Evolutionary conservation across 2,888 invertebrate species (phyloP).

Genomic region (Mallateleia sp.): DNA sequence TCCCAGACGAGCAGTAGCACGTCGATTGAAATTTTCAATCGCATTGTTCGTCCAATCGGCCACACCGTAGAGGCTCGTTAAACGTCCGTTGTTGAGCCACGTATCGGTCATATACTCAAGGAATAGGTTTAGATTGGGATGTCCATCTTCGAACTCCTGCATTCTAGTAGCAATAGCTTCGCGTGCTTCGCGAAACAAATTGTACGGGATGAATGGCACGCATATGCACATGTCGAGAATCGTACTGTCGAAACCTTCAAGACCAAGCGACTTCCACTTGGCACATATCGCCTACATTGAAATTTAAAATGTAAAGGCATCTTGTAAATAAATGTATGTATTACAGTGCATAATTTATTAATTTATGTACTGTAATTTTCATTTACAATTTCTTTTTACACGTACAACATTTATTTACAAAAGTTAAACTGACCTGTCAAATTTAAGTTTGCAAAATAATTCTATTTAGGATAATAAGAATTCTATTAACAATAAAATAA

Average conservation of each 20-base stretch:
- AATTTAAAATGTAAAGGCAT: no score
- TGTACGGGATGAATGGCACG: neutral
- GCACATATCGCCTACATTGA: no score
- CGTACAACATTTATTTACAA: no score
- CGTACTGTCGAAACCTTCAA: neutral
- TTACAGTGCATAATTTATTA: no score
- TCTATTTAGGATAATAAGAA: no score
- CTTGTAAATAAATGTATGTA: no score
- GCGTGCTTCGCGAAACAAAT: neutral
- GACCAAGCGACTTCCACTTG: neutral
- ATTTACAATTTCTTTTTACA: no score
- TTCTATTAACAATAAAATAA: no score
- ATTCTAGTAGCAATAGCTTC: neutral
- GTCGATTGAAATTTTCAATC: slow-evolving; percentile 6
- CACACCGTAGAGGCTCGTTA: slow-evolving; percentile 10
- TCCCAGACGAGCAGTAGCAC: neutral
- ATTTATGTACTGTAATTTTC: no score
- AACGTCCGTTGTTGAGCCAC: neutral
- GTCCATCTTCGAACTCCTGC: neutral
- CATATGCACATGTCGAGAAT: neutral
- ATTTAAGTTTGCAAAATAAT: no score
- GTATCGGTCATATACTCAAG: neutral
- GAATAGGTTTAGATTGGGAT: neutral
- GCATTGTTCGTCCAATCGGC: slow-evolving; percentile 7
- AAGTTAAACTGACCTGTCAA: no score